phyloP scores from a whole-genome alignment of 2,888 invertebrate genomes.

The Folsomia manolachei region DNA sequence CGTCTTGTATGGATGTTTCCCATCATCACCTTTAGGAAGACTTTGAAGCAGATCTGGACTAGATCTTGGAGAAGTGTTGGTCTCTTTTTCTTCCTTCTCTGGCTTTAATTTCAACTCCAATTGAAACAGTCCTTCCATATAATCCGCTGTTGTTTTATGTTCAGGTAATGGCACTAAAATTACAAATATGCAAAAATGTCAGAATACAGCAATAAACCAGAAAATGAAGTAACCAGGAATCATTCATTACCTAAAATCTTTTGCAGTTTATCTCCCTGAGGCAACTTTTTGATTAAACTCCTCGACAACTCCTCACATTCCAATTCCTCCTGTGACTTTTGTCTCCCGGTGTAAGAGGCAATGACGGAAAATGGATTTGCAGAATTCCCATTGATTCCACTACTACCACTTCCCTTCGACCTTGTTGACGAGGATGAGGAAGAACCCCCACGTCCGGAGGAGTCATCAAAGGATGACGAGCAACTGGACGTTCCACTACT shows the following conservation, averaged over 20 bases:
- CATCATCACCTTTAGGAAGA: slow-evolving; percentile 4
- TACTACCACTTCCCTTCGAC: slow-evolving; percentile 12
- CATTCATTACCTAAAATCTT: slow-evolving; percentile 61
- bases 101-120: slow-evolving; percentile 43
- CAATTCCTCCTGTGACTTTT: slow-evolving; percentile 70
- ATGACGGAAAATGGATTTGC: not conserved
- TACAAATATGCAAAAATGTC: too few relatives aligned
- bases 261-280: slow-evolving; percentile 63
- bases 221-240: not conserved
- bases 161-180: slow-evolving; percentile 64
- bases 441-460: not conserved
- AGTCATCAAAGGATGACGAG: slow-evolving; percentile 11
- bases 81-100: slow-evolving; percentile 26
- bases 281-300: slow-evolving; percentile 56
- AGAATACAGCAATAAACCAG: slow-evolving; percentile 4
- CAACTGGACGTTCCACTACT: not conserved
- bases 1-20: not conserved
- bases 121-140: slow-evolving; percentile 65
- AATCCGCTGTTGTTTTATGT: slow-evolving; percentile 68
- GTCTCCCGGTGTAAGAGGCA: slow-evolving; percentile 54
- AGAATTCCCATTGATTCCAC: slow-evolving; percentile 11
- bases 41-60: slow-evolving; percentile 18
- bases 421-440: slow-evolving; percentile 2
- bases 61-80: slow-evolving; percentile 12
- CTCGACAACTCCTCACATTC: slow-evolving; percentile 69